These are phyloP conservation scores for Seriola quinqueradiata DNA, from an alignment of 2,113 vertebrate genomes.

Conservation along the genomic window DNA sequence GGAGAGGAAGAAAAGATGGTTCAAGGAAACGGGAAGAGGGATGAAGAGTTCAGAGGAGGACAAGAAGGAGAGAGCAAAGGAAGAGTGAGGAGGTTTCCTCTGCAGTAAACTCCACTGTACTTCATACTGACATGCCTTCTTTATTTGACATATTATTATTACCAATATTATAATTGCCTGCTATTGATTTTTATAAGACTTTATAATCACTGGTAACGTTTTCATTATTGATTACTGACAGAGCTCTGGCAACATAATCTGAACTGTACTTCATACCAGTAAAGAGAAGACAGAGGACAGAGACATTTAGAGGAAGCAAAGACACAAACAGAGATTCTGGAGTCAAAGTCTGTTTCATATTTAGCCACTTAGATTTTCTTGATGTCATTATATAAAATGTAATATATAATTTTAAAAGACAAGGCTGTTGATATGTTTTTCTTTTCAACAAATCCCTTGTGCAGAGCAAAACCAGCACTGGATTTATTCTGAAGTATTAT, in stretches of 20 bases:
- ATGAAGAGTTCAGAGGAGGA: background rate
- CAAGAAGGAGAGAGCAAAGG: background rate
- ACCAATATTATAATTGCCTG: conserved; percentile 35
- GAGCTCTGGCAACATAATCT: conserved; percentile 41
- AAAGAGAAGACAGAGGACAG: conserved; percentile 19
- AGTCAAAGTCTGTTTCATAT: background rate
- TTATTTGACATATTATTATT: conserved; percentile 47
- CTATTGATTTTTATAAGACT: conserved; percentile 55
- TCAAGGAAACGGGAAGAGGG: background rate
- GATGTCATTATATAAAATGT: background rate
- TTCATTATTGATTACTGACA: conserved; percentile 42
- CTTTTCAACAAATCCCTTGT: no score
- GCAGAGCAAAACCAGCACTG: no score
- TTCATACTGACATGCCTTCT: conserved; percentile 5
- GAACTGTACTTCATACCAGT: conserved; percentile 37
- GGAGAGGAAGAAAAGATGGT: background rate
- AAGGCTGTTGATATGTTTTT: no score
- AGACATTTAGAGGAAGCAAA: background rate
- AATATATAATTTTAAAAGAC: no score
- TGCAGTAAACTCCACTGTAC: conserved; percentile 16
- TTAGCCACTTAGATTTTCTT: background rate
- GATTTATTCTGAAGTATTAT: no score
- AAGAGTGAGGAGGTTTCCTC: background rate
- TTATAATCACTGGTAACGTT: conserved; percentile 43
- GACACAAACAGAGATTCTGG: background rate